Base-by-base conservation (phyloP, 2,888 invertebrate species). In the Sphinx pinastri region DNA sequence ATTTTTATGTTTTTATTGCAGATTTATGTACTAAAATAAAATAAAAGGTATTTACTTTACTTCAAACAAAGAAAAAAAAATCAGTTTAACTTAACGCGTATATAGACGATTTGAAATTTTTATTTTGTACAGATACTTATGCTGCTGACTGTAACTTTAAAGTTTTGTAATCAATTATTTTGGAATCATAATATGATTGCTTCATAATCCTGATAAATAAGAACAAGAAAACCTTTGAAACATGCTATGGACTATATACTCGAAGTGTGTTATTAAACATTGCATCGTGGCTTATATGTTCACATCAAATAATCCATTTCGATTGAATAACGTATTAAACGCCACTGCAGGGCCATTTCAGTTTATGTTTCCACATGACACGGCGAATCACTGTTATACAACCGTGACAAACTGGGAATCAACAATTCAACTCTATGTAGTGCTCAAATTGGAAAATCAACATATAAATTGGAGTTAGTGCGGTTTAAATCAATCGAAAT, bases 281-380 rank as follows among this genome's bases (percentile, higher is more conserved):
- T 47, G 55, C 51, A 10, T n/a, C 51, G 55, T 57, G 31, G 8
- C 47, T 55, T 66, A 69, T 69, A 19, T 68, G 59, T 25, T 67
- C 63, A 67, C 71, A 71, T 76, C 66, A 73, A 76, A 75, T 68
- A 68, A 70, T 57, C 70, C 57, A 72, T 75, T 76, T 71, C 47
- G 69, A 12, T 51, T 69, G 54, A 38, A 49, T 68, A 67, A 51
- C 47, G 71, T 68, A 70, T 76, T 74, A 79, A 77, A 73, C 59
- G 67, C 71, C 52, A 51, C 68, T 59, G 60, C 69, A 60, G 60
- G 47, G 11, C 66, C 52, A 47, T 57, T 73, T 74, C 63, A 70
- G 51, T 75, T 77, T 73, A 75, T 74, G 70, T 63, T 59, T 68
- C 63, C 51, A 68, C 59, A 52, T 52, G 60, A 52, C 69, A 51